phyloP scores from a whole-genome alignment of 1,140 invertebrate genomes.

The Aphaenogaster floridana region DNA sequence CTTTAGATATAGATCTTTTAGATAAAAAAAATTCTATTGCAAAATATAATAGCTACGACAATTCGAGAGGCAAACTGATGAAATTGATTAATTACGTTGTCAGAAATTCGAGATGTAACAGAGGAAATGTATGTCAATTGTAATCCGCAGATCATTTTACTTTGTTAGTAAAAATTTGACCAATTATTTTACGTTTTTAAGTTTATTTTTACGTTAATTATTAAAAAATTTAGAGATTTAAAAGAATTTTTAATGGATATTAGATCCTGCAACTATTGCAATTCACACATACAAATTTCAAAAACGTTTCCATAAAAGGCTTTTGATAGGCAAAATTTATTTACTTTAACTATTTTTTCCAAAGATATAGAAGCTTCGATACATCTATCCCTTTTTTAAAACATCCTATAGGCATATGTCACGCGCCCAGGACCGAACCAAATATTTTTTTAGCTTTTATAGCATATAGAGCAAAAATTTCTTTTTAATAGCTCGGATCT shows the following conservation, averaged over 20 bases:
- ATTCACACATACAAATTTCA: background rate
- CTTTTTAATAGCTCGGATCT: slow-evolving; percentile 10
- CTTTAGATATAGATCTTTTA: too few species aligned
- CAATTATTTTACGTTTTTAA: background rate
- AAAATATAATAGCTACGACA: background rate
- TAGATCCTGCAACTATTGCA: background rate
- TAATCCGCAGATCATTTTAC: background rate
- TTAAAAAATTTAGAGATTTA: background rate
- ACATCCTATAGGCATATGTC: slow-evolving; percentile 8
- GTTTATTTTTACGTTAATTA: slow-evolving; percentile 3
- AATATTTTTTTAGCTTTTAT: slow-evolving; percentile 46
- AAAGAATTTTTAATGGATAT: slow-evolving; percentile 26
- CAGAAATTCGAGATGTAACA: background rate
- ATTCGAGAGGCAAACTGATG: background rate
- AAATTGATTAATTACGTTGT: background rate
- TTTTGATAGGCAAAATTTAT: slow-evolving; percentile 14
- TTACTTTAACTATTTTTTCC: slow-evolving; percentile 35
- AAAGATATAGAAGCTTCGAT: slow-evolving; percentile 32
- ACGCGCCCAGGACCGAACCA: background rate
- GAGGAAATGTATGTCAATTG: background rate
- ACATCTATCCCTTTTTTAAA: slow-evolving; percentile 5
- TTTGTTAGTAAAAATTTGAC: background rate
- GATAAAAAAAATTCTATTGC: too few species aligned
- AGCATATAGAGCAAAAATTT: background rate
- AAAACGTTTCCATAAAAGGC: slow-evolving; percentile 29